Conservation (phyloP, 2,113 vertebrate species). For the Ifrita kowaldi region DNA sequence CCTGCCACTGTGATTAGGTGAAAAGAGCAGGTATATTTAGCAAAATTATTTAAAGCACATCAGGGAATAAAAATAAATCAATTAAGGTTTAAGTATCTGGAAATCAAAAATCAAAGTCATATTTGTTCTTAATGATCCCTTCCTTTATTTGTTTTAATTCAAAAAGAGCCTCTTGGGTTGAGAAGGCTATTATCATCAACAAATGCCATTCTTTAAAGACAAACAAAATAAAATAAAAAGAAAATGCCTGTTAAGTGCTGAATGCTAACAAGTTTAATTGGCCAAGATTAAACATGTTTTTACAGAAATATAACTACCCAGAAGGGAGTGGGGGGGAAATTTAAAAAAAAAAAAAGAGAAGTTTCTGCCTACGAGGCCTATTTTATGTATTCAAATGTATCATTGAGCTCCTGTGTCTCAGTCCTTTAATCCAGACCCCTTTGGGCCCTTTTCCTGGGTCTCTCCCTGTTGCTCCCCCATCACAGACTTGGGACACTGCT, state of each 20-base stretch:
- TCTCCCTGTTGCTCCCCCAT: not conserved
- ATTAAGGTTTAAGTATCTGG: not conserved
- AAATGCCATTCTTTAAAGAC: not conserved
- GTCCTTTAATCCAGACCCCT: not conserved
- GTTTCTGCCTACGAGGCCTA: not conserved
- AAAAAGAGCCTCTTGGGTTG: not conserved
- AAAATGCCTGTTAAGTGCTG: not conserved
- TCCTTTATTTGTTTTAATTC: not conserved
- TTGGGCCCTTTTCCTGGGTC: not conserved
- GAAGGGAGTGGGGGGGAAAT: accelerated
- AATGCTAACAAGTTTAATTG: not conserved
- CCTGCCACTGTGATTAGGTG: not conserved
- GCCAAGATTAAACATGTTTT: not conserved
- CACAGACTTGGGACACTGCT: not conserved
- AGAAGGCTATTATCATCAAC: not conserved
- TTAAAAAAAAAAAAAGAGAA: not conserved
- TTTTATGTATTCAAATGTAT: not conserved
- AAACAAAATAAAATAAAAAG: no score
- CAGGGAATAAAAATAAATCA: not conserved
- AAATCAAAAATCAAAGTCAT: not conserved
- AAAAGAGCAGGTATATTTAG: not conserved
- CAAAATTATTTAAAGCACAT: not conserved
- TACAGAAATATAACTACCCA: not conserved
- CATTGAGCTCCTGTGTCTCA: not conserved
- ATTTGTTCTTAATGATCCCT: not conserved